Evolutionary conservation across 2,113 vertebrate species (phyloP).

Genomic region (Leucopsar rothschildi): DNA sequence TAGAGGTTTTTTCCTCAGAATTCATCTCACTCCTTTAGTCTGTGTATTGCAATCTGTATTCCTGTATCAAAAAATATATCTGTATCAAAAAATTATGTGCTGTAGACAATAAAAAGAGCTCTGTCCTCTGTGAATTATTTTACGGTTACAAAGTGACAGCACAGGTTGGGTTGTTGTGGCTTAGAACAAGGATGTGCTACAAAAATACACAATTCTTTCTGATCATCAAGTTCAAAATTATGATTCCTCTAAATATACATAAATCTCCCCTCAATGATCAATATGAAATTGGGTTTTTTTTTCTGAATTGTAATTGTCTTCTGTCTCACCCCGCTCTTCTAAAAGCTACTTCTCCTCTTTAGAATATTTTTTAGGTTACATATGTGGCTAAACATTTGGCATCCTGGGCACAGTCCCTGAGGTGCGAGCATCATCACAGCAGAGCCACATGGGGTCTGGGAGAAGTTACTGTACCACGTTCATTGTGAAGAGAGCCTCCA

Average conservation of each 20-base stretch:
- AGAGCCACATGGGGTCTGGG: not conserved
- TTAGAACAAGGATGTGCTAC: not conserved
- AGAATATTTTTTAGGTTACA: not conserved
- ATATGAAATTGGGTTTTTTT: not conserved
- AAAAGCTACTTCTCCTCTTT: not conserved
- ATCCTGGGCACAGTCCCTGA: not conserved
- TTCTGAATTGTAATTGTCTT: not conserved
- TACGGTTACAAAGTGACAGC: not conserved
- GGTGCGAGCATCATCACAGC: not conserved
- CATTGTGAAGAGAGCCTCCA: not conserved
- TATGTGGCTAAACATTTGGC: not conserved
- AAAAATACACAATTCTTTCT: not conserved
- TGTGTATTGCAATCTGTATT: not conserved
- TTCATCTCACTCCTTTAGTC: not conserved
- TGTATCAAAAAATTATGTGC: not conserved
- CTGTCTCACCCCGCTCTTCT: not conserved
- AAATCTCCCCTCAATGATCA: not conserved
- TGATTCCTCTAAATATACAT: not conserved
- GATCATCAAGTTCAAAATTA: not conserved
- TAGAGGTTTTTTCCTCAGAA: not conserved
- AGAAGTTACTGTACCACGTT: rapidly evolving
- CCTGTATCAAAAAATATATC: not conserved
- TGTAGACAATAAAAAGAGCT: not conserved
- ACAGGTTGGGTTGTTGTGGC: not conserved
- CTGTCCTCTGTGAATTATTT: not conserved